Evolutionary conservation across 2,888 invertebrate genomes (phyloP).

Genomic region (Caenorhabditis macrosperma): DNA sequence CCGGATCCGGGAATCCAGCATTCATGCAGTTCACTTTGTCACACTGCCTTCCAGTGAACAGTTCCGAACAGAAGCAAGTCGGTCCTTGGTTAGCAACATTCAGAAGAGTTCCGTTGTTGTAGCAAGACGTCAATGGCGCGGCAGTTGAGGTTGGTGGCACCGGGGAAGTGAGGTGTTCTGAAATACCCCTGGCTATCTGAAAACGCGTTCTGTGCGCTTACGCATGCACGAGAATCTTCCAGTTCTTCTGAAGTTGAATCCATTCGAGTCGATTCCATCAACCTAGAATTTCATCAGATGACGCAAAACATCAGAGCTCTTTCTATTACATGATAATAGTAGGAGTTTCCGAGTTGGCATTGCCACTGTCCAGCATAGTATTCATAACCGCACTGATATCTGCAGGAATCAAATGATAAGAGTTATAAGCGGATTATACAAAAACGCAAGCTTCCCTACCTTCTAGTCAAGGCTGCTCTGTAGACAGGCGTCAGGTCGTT

Average conservation of each 20-base stretch:
- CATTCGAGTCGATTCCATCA: slow-evolving; percentile 70
- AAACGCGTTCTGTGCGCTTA: slow-evolving; percentile 21
- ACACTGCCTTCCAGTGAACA: slow-evolving; percentile 68
- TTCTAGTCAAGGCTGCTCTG: slow-evolving; percentile 58
- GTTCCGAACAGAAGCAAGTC: slow-evolving; percentile 71
- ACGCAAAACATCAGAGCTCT: background rate
- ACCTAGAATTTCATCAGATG: slow-evolving; percentile 47
- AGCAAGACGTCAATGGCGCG: slow-evolving; percentile 48
- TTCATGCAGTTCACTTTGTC: slow-evolving; percentile 72
- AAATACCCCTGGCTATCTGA: background rate
- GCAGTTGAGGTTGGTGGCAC: slow-evolving; percentile 58
- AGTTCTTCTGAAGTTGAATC: slow-evolving; percentile 70
- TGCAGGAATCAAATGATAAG: slow-evolving; percentile 33
- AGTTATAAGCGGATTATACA: slow-evolving; percentile 20
- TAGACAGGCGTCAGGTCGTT: slow-evolving; percentile 56
- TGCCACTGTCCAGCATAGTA: slow-evolving; percentile 72
- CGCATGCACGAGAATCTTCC: slow-evolving; percentile 66
- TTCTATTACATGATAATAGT: slow-evolving; percentile 51
- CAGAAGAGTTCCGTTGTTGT: slow-evolving; percentile 62
- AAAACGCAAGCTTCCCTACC: slow-evolving; percentile 24
- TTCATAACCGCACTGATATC: slow-evolving; percentile 68
- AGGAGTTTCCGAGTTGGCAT: slow-evolving; percentile 57
- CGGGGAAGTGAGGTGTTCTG: slow-evolving; percentile 52
- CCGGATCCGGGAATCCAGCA: slow-evolving; percentile 65
- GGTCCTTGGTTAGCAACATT: slow-evolving; percentile 35